Percentiles rank a stretch among this genome's conserved stretches.
Evolutionary conservation across 2,888 invertebrate species (phyloP).

Genomic region (Callosobruchus maculatus): DNA sequence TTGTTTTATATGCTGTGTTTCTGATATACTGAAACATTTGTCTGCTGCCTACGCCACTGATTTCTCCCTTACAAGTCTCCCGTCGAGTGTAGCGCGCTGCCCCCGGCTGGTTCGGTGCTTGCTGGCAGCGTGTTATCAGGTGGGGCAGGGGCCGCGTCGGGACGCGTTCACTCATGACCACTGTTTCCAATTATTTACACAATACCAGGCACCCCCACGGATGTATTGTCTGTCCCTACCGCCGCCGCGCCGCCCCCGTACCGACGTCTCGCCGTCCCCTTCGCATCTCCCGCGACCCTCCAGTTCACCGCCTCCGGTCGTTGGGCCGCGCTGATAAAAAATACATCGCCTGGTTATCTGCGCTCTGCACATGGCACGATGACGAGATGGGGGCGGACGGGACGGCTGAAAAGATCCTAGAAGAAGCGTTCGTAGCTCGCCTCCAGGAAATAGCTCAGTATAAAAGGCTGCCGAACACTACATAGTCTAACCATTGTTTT

Average conservation of each 20-base stretch:
- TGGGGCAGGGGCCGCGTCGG: neutral
- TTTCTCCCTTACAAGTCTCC: neutral
- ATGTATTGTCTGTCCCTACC: conserved; percentile 27
- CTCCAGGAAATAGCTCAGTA: neutral
- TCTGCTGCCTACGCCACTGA: neutral
- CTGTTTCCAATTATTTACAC: conserved; percentile 45
- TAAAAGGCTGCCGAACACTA: too few species aligned
- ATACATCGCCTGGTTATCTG: conserved; percentile 12
- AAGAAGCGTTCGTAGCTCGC: neutral
- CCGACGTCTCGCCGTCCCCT: neutral
- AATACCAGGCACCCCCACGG: conserved; percentile 37
- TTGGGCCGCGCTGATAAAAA: conserved; percentile 20
- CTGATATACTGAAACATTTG: too few species aligned
- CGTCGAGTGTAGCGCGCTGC: neutral
- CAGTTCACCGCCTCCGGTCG: conserved; percentile 22
- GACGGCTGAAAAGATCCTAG: neutral
- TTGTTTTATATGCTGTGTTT: too few species aligned
- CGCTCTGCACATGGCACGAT: neutral
- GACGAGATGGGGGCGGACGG: neutral
- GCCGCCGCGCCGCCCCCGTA: conserved; percentile 9
- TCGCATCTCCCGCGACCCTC: neutral
- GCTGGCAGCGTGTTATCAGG: neutral
- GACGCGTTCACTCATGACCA: conserved; percentile 34
- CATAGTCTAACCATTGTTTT: too few species aligned
- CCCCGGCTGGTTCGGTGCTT: neutral